Conservation (phyloP, 2,797 vertebrate genomes). For the Danio jaintianensis region DNA sequence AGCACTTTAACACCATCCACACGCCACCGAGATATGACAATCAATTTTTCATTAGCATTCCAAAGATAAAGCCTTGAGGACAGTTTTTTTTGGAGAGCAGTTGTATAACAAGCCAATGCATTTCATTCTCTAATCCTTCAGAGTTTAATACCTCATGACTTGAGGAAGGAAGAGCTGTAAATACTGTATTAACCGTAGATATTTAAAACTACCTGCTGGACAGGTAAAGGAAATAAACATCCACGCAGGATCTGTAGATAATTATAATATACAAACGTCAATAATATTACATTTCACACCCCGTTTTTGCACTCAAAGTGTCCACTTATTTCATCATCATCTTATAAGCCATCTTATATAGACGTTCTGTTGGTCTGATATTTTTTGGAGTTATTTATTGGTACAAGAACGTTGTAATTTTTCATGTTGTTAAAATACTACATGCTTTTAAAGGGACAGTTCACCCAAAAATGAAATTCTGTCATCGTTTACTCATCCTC, state of each 20-base stretch:
- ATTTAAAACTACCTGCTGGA: slow-evolving; percentile 72
- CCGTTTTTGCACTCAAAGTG: slow-evolving; percentile 5
- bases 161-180: slow-evolving; percentile 43
- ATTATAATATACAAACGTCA: background rate
- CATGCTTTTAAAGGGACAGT: background rate
- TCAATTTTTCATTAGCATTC: slow-evolving; percentile 28
- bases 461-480: no score
- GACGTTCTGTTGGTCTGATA: background rate
- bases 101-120: background rate
- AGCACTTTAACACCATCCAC: slow-evolving; percentile 56
- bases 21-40: slow-evolving; percentile 33
- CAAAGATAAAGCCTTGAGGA: slow-evolving; percentile 6
- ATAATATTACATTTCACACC: background rate
- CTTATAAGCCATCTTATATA: background rate
- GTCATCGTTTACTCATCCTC: no score
- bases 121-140: background rate
- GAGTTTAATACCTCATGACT: slow-evolving; percentile 6
- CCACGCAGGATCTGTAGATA: background rate
- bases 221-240: slow-evolving; percentile 63
- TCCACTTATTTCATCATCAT: slow-evolving; percentile 29
- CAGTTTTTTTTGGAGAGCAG: background rate
- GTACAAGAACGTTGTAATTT: background rate
- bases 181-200: slow-evolving; percentile 47
- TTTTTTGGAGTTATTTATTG: background rate
- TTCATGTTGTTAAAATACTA: background rate